These are phyloP conservation scores for Sebastes itinus DNA, from an alignment of 2,797 vertebrate species.

Conservation along the genomic window DNA sequence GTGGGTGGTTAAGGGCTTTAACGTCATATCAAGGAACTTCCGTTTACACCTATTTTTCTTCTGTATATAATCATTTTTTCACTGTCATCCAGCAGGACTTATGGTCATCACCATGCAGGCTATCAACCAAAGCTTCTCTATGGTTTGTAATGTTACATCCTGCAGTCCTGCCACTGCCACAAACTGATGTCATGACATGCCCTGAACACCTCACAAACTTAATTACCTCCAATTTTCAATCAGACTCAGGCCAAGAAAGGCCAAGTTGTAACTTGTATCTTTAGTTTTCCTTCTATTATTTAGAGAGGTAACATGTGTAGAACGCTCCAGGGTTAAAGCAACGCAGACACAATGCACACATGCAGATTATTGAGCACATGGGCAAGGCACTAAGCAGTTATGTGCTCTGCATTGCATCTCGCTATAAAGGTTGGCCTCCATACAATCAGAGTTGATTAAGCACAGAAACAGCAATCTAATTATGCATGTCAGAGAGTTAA, in stretches of 20 bases:
- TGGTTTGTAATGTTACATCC: conserved; percentile 10
- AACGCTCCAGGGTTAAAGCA: conserved; percentile 20
- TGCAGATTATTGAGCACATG: conserved; percentile 13
- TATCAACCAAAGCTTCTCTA: background rate
- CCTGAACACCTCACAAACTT: background rate
- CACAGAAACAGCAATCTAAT: conserved; percentile 44
- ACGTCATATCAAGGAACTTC: conserved; percentile 1
- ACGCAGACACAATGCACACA: conserved; percentile 24
- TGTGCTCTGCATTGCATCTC: conserved; percentile 43
- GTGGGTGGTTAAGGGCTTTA: conserved; percentile 45
- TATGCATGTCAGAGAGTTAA: conserved; percentile 49
- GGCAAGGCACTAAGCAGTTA: background rate
- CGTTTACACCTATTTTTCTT: background rate
- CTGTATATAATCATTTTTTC: conserved; percentile 3
- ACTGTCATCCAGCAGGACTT: background rate
- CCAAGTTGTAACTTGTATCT: background rate
- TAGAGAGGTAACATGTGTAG: conserved; percentile 17
- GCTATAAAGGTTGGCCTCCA: conserved; percentile 18
- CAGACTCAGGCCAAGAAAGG: background rate
- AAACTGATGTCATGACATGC: conserved; percentile 42
- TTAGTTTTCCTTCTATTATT: conserved; percentile 7
- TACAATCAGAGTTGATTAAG: conserved; percentile 54
- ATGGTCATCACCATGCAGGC: background rate
- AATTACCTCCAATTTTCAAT: conserved; percentile 14
- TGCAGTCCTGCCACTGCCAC: conserved; percentile 5